These are phyloP conservation scores for Hydroisotoma schaefferi DNA, from an alignment of 2,888 invertebrate genomes.

Conservation along the genomic window DNA sequence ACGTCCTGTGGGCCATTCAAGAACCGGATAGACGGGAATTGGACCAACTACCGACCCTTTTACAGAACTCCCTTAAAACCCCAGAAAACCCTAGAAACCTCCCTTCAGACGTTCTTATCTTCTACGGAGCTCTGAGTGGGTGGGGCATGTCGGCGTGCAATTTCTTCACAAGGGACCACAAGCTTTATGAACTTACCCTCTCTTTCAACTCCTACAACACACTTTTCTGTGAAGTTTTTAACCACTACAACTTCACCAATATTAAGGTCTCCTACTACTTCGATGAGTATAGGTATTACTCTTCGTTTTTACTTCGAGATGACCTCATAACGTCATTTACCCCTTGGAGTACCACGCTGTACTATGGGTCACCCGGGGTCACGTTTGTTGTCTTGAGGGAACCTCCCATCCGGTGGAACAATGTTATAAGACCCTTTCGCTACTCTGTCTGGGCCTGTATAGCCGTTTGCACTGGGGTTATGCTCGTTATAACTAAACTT, in stretches of 20 bases:
- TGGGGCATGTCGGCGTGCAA: neutral
- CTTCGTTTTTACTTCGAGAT: conserved; percentile 10
- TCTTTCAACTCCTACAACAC: neutral
- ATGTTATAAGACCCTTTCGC: conserved; percentile 16
- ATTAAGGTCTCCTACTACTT: conserved; percentile 6
- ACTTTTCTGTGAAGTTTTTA: conserved; percentile 18
- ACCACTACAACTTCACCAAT: conserved; percentile 6
- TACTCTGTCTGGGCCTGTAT: neutral
- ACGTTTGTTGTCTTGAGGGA: conserved; percentile 19
- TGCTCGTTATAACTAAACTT: too few relatives aligned
- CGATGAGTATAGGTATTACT: conserved; percentile 3
- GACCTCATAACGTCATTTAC: conserved; percentile 21
- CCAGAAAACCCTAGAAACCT: too few relatives aligned
- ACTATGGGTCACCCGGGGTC: conserved; percentile 20
- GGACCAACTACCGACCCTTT: neutral
- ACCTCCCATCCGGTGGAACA: conserved; percentile 9
- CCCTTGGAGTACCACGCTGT: conserved; percentile 10
- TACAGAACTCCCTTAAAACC: too few relatives aligned
- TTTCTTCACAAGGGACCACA: neutral
- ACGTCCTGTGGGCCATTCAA: too few relatives aligned
- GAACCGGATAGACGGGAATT: too few relatives aligned
- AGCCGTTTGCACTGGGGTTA: too few relatives aligned
- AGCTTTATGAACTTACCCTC: neutral
- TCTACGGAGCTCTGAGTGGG: neutral
- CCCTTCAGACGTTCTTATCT: too few relatives aligned